Evolutionary conservation across 2,113 vertebrate genomes (phyloP).

Genomic region (Opisthocomus hoazin): DNA sequence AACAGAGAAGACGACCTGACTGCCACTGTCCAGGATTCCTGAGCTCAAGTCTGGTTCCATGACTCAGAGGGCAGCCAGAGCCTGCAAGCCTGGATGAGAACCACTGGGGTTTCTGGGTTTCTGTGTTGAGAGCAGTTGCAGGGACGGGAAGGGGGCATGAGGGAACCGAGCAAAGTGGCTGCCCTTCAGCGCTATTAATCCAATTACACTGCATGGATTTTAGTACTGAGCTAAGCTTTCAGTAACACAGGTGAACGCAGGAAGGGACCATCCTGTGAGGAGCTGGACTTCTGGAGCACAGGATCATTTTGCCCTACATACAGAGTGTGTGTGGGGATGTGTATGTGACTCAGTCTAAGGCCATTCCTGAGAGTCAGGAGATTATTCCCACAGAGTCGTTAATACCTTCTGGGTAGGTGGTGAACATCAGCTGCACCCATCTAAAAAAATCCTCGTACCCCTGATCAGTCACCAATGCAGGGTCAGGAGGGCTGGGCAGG

Average conservation of each 20-base stretch:
- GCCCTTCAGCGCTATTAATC: not conserved
- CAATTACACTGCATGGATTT: not conserved
- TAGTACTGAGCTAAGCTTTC: not conserved
- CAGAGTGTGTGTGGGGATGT: not conserved
- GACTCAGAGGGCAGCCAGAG: not conserved
- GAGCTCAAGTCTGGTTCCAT: not conserved
- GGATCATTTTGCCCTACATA: not conserved
- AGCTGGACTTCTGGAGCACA: not conserved
- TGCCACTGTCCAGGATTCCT: fast-evolving
- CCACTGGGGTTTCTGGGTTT: fast-evolving
- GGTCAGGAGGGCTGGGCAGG: not conserved
- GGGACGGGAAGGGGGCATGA: fast-evolving
- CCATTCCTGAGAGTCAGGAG: not conserved
- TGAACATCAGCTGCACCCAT: not conserved
- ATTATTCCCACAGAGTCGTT: not conserved
- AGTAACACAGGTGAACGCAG: not conserved
- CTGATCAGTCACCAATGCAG: not conserved
- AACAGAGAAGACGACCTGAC: not conserved
- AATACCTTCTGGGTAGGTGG: not conserved
- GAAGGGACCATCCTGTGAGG: not conserved
- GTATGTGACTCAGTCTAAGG: not conserved
- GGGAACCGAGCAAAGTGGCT: not conserved
- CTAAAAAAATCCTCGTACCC: not conserved
- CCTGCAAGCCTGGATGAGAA: not conserved
- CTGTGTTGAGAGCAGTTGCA: not conserved